Evolutionary conservation across 2,888 invertebrate species (phyloP), one percentile per base, ranked within the genome.

Genomic region (Drosophila engyochracea): DNA sequence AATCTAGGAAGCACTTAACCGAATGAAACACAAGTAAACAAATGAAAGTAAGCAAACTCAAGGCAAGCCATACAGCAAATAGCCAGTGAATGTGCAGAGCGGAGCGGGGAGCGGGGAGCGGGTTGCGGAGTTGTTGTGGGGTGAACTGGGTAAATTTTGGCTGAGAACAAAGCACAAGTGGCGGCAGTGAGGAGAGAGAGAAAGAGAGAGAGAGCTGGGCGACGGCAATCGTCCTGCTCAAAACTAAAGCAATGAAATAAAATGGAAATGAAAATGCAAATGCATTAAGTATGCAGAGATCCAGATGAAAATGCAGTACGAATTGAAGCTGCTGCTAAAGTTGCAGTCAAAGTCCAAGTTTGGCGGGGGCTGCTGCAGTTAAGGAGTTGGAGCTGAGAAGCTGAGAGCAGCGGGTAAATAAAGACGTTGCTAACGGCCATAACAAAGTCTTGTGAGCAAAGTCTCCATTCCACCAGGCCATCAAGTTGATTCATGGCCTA

Each of bases 1-100:
- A 87, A 89, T 87, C 89, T 89, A 77, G 86, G 84, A 88, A 88
- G 91, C 91, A 88, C 88, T 88, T 88, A 88, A 90, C 90, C 91
- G 88, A 88, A 88, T 88, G 88, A 90, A 88, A 89, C 79, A 83
- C 83, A 89, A 88, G 88, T 81, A 90, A 90, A 90, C 90, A 88
- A 88, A 89, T 88, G 88, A 88, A 88, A 86, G 89, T 84, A 79
- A 81, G 85, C 79, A 87, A 85, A 83, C 74, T 72, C 74, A 83
- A 89, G 89, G 74, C 86, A 83, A 85, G 84, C 82, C 89, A 81
- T 70, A 83, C 72, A 80, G 86, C 82, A 85, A 86, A 86, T 82
- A 84, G 81, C 60, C 64, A 61, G 28, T 69, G 74, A 70, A 61
- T 52, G 59, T 52, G 60, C 62, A 60, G 51, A 7, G 31, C 0